Percentiles rank a stretch among this genome's conserved stretches.
Evolutionary conservation across 1,140 invertebrate genomes (phyloP).

Genomic region (Charaxes varanes): DNA sequence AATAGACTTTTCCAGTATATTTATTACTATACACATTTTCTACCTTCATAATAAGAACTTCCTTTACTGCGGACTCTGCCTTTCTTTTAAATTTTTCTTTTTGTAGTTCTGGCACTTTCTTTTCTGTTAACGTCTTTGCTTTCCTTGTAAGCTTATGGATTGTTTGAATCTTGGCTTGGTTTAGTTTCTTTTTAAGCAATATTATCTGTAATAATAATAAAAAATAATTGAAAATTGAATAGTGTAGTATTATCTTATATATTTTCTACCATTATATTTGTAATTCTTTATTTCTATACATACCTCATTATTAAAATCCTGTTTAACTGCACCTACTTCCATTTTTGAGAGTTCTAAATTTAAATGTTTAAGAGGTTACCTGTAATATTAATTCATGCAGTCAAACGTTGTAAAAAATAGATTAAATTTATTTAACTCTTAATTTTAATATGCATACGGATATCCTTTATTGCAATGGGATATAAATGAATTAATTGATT

Average conservation of each 20-base stretch:
- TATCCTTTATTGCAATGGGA: too few relatives aligned
- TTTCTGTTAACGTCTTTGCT: constrained; percentile 51
- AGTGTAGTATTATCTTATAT: background rate
- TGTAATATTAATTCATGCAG: too few relatives aligned
- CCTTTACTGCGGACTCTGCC: constrained; percentile 55
- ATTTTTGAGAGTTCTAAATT: constrained; percentile 26
- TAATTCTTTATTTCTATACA: constrained; percentile 3
- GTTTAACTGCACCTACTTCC: constrained; percentile 65
- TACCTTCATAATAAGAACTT: constrained; percentile 65
- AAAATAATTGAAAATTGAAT: constrained; percentile 1
- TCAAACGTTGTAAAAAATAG: too few relatives aligned
- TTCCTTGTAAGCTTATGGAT: constrained; percentile 64
- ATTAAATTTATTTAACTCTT: too few relatives aligned
- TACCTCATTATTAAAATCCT: constrained; percentile 65
- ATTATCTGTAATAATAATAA: constrained; percentile 46
- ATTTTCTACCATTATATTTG: background rate
- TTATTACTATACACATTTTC: background rate
- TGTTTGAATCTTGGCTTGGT: constrained; percentile 56
- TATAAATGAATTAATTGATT: too few relatives aligned
- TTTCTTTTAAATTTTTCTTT: constrained; percentile 53
- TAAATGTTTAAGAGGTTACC: too few relatives aligned
- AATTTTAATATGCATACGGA: too few relatives aligned
- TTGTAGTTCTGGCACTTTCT: constrained; percentile 42
- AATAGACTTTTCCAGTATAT: background rate
- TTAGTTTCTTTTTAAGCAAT: constrained; percentile 53